These are phyloP conservation scores for Acromyrmex heyeri DNA, from an alignment of 1,140 invertebrate genomes.

Conservation along the genomic window DNA sequence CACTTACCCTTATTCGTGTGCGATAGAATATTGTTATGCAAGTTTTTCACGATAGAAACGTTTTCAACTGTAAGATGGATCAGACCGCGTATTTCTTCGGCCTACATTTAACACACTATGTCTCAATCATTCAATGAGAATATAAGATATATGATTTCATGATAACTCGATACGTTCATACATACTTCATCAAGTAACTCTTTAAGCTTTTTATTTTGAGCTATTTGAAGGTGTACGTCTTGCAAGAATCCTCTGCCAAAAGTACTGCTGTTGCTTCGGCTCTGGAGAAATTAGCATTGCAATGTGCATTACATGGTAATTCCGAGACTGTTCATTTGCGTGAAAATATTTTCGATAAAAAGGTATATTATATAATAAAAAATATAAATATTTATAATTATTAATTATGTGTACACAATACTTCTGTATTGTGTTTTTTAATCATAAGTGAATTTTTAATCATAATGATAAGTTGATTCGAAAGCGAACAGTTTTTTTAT, in stretches of 20 bases:
- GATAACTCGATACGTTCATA: conserved; percentile 51
- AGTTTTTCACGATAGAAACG: conserved; percentile 86
- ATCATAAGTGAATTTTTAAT: background rate
- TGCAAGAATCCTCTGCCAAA: conserved; percentile 80
- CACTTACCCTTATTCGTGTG: conserved; percentile 87
- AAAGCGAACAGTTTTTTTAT: background rate
- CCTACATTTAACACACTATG: conserved; percentile 80
- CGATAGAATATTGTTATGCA: conserved; percentile 88
- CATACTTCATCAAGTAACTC: conserved; percentile 85
- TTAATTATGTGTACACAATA: too few relatives aligned
- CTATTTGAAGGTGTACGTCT: conserved; percentile 80
- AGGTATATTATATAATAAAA: too few relatives aligned
- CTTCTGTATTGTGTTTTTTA: too few relatives aligned
- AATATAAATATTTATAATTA: too few relatives aligned
- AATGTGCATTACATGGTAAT: background rate
- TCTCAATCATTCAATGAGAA: conserved; percentile 30
- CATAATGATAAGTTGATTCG: background rate
- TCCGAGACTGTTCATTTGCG: background rate
- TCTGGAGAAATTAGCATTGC: conserved; percentile 70
- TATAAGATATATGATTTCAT: too few relatives aligned
- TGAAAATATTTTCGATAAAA: too few relatives aligned
- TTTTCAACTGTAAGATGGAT: conserved; percentile 86
- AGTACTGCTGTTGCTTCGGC: conserved; percentile 74
- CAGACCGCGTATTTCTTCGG: conserved; percentile 86
- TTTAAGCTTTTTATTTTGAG: conserved; percentile 82